Base-by-base conservation (phyloP, 2,888 invertebrate genomes). In the Acanthoscelides obtectus region DNA sequence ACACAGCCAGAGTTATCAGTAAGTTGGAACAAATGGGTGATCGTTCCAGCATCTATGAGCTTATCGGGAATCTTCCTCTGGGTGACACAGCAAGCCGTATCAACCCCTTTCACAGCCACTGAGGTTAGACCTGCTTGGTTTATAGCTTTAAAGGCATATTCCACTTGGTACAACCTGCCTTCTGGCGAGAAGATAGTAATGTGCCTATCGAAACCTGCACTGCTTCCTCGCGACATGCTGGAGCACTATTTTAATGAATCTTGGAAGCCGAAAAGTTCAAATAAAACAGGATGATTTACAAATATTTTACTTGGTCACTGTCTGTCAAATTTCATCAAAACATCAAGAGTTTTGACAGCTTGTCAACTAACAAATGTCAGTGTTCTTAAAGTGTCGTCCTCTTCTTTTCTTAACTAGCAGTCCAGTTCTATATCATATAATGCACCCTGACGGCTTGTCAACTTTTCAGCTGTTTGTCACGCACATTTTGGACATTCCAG, bases 141-240 rank as follows among this genome's bases (percentile, higher is more conserved):
- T 78, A 99, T 99, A 0, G 99, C 99, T 87, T 99, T 99, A 85
- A 99, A 94, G 0, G 99, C 99, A 92, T 99, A 99, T 87, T 99
- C 99, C 93, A 99, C 99, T 96, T 99, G 99, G 85, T 99, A 99
- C 4, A 99, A 90, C 80, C 99, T 91, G 71, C 99, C 99, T 89
- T 99, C 99, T 0, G 99, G 99, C n/a, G 99, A 99, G 88, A 99
- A 99, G 82, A 99, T 99, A 70, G 99, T 99, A 85, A 99, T 99
- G 86, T 99, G 99, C 83, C 99, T 93, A 88, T 99, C 99, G 88
- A 99, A 99, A 80, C 99, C 99, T 80, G 99, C 99, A 87, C 98
- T 98, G 84, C 97, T 98, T 85, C 98, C 99, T 80, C 99, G 91
- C 81, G 99, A 93, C 98, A 99, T 99, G 8, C 1, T 66, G 1